Evolutionary conservation across 2,113 vertebrate species (phyloP), one percentile per base, ranked within the genome.

Genomic region (Urocitellus parryii): DNA sequence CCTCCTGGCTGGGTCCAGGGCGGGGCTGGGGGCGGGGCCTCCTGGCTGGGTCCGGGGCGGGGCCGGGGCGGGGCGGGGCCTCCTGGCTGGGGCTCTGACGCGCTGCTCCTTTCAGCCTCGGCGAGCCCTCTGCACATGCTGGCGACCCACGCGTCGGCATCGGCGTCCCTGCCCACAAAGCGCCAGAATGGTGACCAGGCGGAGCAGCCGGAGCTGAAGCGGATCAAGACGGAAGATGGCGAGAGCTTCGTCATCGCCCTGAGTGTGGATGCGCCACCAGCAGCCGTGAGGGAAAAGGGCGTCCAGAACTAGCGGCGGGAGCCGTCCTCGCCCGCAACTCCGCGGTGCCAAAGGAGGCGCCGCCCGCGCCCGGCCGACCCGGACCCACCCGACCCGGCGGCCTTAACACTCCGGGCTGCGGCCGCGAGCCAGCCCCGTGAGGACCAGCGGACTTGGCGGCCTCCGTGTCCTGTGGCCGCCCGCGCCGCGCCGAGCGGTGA

Each of bases 131-230:
- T 99, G 88, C 99, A 99, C 94, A 99, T 99, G 98, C 97, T 99
- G 96, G 99, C 99, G 0, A 99, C 99, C 45, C 99, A 99, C 4
- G 99, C 99, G 0, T 99, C 99, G 0, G 99, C 99, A 0, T 99
- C 99, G 0, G 99, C 99, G 0, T 99, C 99, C 74, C 99, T 99
- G 39, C 99, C 99, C n/a, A 99, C 99, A 17, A 99, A 99, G 98
- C 99, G 99, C 78, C 99, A 99, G 98, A 99, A 99, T 0, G 99
- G 99, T 58, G 99, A 99, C 95, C 99, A 99, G 97, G 74, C 97
- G 0, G 99, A 99, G 79, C 97, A 97, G 93, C 96, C 89, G 0
- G 99, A 99, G 76, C 98, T 99, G 24, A 99, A 99, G 98, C 98
- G 99, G n/a, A 95, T 98, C 96, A 99, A 99, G 98, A 98, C 97